Base-by-base conservation (phyloP, 2,113 vertebrate species). In the Orycteropus afer region DNA sequence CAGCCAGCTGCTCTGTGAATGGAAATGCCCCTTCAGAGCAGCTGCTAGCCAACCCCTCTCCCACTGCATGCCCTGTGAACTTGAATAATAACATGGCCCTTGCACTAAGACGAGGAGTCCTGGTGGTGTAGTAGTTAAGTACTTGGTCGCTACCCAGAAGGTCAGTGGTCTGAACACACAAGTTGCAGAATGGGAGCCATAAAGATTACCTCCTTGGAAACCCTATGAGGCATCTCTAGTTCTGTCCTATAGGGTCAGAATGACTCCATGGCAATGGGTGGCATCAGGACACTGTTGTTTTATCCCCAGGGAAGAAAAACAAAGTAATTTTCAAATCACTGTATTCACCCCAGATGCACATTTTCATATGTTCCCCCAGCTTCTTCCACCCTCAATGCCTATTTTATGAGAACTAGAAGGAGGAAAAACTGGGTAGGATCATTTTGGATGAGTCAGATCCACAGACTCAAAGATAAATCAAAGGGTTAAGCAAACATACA, bases 401-500 rank as follows among this genome's bases (percentile, higher is more conserved):
- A 74, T 78, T 29, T 53, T 55, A 79, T 6, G 27, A 49, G n/a
- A 83, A 84, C 27, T 40, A 49, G 12, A 67, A 57, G 37, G 51
- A 67, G 27, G 40, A n/a, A 17, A 27, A 71, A 10, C 37, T 51
- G 15, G 23, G 42, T 84, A 47, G 42, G 22, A 77, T 37, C 40
- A 80, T 7, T 63, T 40, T 73, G n/a, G 34, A 10, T 89, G 34
- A 86, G 49, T 81, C 32, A 67, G 15, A 92, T 45, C 77, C 40
- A 37, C 15, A 7, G 32, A 53, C 20, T 47, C 18, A 95, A 86
- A 91, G 76, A 57, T 69, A 91, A 86, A 67, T 81, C 40, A 57
- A 84, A 86, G 73, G 32, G 55, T 82, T 95, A 61, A 86, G 87
- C n/a, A 90, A 69, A 71, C 63, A 74, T 23, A 0, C 13, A 95